Evolutionary conservation across 2,113 vertebrate species (phyloP), one percentile per base, ranked within the genome.

Genomic region (Notothenia rossii): DNA sequence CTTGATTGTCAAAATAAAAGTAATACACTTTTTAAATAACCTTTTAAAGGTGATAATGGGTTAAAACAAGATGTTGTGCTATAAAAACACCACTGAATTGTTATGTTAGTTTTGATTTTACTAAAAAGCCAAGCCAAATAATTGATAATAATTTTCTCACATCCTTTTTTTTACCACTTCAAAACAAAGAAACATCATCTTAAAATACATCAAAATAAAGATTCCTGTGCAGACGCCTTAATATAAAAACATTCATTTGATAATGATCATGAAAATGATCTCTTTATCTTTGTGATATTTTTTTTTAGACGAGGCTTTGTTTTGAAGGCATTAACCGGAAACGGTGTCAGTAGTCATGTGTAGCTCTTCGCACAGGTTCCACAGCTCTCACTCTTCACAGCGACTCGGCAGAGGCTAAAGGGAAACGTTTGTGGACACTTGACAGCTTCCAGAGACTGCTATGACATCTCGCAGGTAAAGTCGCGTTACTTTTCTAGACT

Each of bases 391-490:
- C 46, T 72, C 12, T 25, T 64, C 62, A n/a, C 78, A 61, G 74
- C 60, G 82, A 45, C 73, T 61, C 70, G 8, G 67, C 61, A 29
- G 65, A 70, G 61, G 53, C 50, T 18, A 20, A 18, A 58, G 71
- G 81, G 81, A 61, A 84, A 69, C 89, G 66, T 89, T 87, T 75
- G 77, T 72, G 71, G 86, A 82, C 83, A 56, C 62, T 75, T 83
- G 89, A 91, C 85, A 86, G 85, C 87, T 82, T 72, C 67, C 72
- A 79, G 64, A 79, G 62, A 88, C 88, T 91, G 95, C 87, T 86
- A 97, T 97, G 96, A 97, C 96, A 90, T 97, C 96, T 91, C 96
- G 96, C 93, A 96, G 96, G 96, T 97, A 93, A 66, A 92, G 91
- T 33, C 4, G 13, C 0, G 0, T 29, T 71, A 69, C 13, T 65